phyloP scores from a whole-genome alignment of 2,113 vertebrate genomes.

The Phalacrocorax brasilianus region DNA sequence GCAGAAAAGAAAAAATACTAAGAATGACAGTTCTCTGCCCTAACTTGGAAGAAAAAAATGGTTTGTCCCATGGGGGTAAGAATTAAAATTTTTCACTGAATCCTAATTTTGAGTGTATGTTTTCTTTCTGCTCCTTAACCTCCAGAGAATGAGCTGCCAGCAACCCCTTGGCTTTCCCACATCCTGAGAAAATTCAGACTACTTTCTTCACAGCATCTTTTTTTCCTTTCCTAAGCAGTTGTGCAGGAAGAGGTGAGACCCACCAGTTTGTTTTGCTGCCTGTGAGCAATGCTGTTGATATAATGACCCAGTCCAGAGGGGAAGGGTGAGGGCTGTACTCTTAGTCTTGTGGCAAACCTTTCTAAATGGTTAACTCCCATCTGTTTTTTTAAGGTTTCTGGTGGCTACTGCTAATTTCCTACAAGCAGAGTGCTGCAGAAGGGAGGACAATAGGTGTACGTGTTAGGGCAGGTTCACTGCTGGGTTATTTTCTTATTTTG shows the following conservation, averaged over 20 bases:
- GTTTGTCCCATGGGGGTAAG: background rate
- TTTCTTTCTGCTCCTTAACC: background rate
- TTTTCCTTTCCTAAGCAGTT: background rate
- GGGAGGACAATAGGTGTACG: fast-evolving
- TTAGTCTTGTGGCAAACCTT: background rate
- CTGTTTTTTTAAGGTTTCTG: background rate
- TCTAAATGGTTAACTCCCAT: background rate
- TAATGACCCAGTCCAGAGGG: background rate
- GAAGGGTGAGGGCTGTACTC: background rate
- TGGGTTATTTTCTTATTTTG: background rate
- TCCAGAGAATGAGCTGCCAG: background rate
- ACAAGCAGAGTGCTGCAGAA: background rate
- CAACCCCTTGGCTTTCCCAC: background rate
- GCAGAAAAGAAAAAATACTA: background rate
- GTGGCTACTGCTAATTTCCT: background rate
- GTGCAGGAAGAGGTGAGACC: background rate
- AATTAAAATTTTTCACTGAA: background rate
- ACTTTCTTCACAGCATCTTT: background rate
- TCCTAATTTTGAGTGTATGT: background rate
- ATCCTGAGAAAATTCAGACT: background rate
- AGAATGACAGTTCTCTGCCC: background rate
- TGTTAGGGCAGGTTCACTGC: background rate
- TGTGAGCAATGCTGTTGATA: background rate
- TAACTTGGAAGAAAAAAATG: background rate
- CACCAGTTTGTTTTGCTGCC: background rate